These are phyloP conservation scores for Chrysina gloriosa DNA, from an alignment of 2,888 invertebrate species.

Conservation along the genomic window DNA sequence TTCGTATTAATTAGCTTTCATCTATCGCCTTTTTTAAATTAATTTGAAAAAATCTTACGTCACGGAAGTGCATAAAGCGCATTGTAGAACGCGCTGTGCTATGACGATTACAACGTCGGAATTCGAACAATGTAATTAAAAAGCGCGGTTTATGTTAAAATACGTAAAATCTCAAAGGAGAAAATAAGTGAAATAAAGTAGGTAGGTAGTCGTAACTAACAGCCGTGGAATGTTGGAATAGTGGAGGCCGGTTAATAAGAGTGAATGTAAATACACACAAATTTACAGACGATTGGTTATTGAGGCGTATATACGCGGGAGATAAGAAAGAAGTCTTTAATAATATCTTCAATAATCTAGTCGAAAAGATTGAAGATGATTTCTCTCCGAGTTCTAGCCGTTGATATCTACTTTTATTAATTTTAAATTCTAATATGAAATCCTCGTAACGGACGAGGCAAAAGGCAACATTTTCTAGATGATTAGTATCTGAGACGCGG, in stretches of 20 bases:
- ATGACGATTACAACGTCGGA: neutral
- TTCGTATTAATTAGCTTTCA: too few relatives aligned
- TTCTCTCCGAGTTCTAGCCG: neutral
- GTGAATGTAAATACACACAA: conserved; percentile 19
- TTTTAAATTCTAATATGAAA: conserved; percentile 22
- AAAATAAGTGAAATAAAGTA: conserved; percentile 8
- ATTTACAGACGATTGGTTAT: conserved; percentile 11
- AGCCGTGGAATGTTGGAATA: conserved; percentile 13
- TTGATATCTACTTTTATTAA: conserved; percentile 17
- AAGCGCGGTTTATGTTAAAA: neutral
- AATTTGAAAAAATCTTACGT: too few relatives aligned
- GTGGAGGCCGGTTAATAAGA: neutral
- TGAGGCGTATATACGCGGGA: neutral
- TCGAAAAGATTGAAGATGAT: neutral
- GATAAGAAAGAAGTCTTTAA: conserved; percentile 21
- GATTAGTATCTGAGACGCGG: conserved; percentile 42
- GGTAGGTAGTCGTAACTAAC: neutral
- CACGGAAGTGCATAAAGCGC: too few relatives aligned
- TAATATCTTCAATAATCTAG: conserved; percentile 30
- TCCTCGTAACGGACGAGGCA: neutral
- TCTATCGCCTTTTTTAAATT: too few relatives aligned
- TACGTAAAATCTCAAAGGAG: neutral
- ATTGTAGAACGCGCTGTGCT: neutral
- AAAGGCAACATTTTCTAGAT: conserved; percentile 47
- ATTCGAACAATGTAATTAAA: conserved; percentile 5